Evolutionary conservation across 2,888 invertebrate species (phyloP), one percentile per base, ranked within the genome.

Genomic region (Lepidocyrtinus sp.): DNA sequence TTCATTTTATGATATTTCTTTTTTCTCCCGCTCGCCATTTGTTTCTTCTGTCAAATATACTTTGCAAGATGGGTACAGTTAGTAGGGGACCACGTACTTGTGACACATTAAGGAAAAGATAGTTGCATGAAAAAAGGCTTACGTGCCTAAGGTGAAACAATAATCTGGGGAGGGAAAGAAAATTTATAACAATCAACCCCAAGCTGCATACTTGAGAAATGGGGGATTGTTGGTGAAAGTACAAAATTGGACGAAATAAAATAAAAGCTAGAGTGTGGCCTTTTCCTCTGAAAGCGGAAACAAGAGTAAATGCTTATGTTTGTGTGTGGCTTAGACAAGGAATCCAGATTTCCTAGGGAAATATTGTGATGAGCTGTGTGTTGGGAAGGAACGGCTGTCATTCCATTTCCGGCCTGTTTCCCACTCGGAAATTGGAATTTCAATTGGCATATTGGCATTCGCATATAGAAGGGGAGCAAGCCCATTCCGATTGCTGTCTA

Each of bases 391-490:
- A 82, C 77, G 75, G 74, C 75, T 82, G 82, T 82, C 82, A 82
- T 82, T 82, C 75, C 77, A 82, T 82, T 82, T 82, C 82, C 82
- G 74, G 82, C 62, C 78, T 78, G 74, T 62, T 74, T 78, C 78
- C 74, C 78, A 70, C 65, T 74, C 77, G 82, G 82, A 82, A 82
- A 82, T 78, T 82, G 74, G 78, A 78, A 78, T 75, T 78, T 78
- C 82, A 75, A 82, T 82, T 82, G 82, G 69, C 90, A 87, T 90
- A 90, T 50, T 90, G 74, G 74, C 79, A 75, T 79, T 73, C 74
- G 72, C 72, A 59, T 68, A 64, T 65, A 65, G 24, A 36, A 74
- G 59, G 25, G 72, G 63, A 64, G 64, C 73, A 79, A 74, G 79
- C 69, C 73, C 25, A 79, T 69, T 68, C 72, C 69, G 69, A 79